Evolutionary conservation across 2,888 invertebrate species (phyloP), one percentile per base, ranked within the genome.

Genomic region (Siphlonurus alternatus): DNA sequence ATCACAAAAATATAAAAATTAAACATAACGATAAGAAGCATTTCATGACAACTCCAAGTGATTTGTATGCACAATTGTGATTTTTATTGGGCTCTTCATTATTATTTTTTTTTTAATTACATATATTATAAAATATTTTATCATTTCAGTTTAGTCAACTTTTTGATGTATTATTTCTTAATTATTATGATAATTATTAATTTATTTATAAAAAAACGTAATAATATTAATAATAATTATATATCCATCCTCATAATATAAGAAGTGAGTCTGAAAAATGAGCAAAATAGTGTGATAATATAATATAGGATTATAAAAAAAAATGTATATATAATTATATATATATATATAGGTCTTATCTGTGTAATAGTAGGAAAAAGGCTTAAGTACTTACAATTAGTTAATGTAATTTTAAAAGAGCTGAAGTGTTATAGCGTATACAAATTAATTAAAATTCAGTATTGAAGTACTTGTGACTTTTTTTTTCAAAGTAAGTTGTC

Each of bases 241-340:
- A 56, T 56, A 5, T 56, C 56, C 56, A 56, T 56, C 56, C 56
- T 56, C 22, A 22, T 56, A 5, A 20, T 10, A 56, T 56, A 56
- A 20, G 22, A 56, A n/a, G 7, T 56, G 56, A 56, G 56, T 56
- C 56, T 56, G 56, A 56, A 56, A 56, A 15, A 56, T 10, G 56
- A 56, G 56, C 56, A 56, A 56, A 56, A 18, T 56, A 56, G 56
- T 56, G 56, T 56, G 56, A 56, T 56, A 56, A 56, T 56, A 20
- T 10, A 15, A 38, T 10, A 20, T 56, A 56, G 53, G 53, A n/a
- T 51, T 51, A 51, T n/a, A 51, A 51, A 15, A 15, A 15, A n/a
- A 51, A n/a, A 51, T 10, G 53, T 51, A 15, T 15, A 15, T 15
- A 51, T 51, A n/a, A n/a, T n/a, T 51, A 51, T 51, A n/a, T 51